Evolutionary conservation across 1,140 invertebrate species (phyloP), one percentile per base, ranked within the genome.

Genomic region (Atta texana): DNA sequence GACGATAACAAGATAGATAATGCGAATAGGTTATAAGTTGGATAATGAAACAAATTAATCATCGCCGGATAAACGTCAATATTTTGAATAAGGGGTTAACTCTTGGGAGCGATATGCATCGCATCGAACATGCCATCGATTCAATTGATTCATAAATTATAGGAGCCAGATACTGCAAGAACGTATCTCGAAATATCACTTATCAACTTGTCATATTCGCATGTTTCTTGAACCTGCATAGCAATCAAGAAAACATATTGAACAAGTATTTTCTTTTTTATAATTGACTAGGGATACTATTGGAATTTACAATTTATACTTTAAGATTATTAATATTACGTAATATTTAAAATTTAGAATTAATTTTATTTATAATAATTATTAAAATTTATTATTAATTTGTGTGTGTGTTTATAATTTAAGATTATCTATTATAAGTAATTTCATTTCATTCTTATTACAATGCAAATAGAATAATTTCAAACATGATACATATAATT

Each of bases 1-100:
- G 24, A 55, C 28, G 76, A 66, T 78, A 78, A 78, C 28, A 78
- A 64, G 57, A n/a, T 14, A 31, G 75, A 78, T 77, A 77, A 78
- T 34, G 24, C 59, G 5, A 59, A 78, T 59, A 78, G 59, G 59
- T 31, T 78, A 80, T 61, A 80, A 66, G 44, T 34, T 28, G 28
- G 61, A 6, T 80, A 80, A 80, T 80, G 61, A 66, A 80, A 80
- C 18, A 49, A 80, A 80, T 80, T 80, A 80, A 66, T 80, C 61
- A 80, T 80, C 44, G 28, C 34, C 49, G 61, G 7, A 16, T 80
- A 14, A 80, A 53, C 8, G 76, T 66, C 76, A 66, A 24, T 80
- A 66, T 80, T 80, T 80, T 80, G 61, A 80, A 80, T 51, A 80
- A 51, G 63, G 14, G 10, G 1, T 24, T 63, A 53, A n/a, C 39